Evolutionary conservation across 2,888 invertebrate genomes (phyloP), one percentile per base, ranked within the genome.

Genomic region (Eulithis prunata): DNA sequence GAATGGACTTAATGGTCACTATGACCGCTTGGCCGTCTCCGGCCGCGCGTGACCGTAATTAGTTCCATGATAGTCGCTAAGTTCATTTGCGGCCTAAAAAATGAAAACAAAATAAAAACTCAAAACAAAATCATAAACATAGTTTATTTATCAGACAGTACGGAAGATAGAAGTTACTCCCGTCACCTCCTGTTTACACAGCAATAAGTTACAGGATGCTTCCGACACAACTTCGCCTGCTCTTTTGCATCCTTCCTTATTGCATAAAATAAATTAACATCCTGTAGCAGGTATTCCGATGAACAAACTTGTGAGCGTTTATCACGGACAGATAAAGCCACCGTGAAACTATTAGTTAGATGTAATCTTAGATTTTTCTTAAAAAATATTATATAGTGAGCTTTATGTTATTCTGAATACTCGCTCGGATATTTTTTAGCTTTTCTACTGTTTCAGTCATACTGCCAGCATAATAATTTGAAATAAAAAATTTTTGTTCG

Each of bases 221-320:
- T 59, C 72, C 69, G 72, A 68, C 67, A 51, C 66, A 70, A 70
- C 71, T 71, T 64, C 57, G 68, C 61, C 55, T 64, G 66, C 72
- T 70, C 71, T 69, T 72, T 72, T 70, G 73, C 70, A 73, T 78
- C 77, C 72, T 73, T 72, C 71, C 78, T 78, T 81, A 79, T 81
- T 79, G 78, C 80, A 78, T 77, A 68, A 78, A 79, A 81, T 81
- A 81, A 81, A 79, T 80, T 80, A 81, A 78, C 81, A 79, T 80
- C 78, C 74, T 75, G 77, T 77, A 72, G 75, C 77, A 81, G 80
- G 80, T 80, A 81, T 81, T 79, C 77, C 78, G 77, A 80, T 78
- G 80, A 80, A 78, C 76, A 73, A 80, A 81, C 77, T 81, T 81
- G 77, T 68, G 72, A 76, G 74, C 78, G 79, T 81, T 80, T 75